Percentiles rank a stretch among this genome's conserved stretches.
Conservation (phyloP, 2,888 invertebrate genomes). For the Drosophila melanosoma region DNA sequence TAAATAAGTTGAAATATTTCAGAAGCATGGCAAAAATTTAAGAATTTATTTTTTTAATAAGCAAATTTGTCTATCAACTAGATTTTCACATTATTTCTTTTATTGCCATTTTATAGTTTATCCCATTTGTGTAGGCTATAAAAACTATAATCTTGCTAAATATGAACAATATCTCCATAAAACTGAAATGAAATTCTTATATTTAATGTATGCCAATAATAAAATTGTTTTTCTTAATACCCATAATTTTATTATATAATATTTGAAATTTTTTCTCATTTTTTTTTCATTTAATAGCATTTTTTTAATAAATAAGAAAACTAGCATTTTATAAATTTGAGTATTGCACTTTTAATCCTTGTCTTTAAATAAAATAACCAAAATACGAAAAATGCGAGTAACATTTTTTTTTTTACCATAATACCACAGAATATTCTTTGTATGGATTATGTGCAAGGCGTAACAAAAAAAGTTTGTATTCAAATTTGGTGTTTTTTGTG, state of each 20-base stretch:
- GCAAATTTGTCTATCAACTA: not conserved
- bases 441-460: conserved; percentile 11
- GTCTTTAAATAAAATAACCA: not conserved
- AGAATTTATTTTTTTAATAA: not conserved
- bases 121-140: not conserved
- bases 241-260: too few relatives aligned
- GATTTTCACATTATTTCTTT: not conserved
- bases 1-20: not conserved
- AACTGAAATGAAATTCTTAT: not conserved
- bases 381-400: not conserved
- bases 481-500: conserved; percentile 17
- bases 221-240: not conserved
- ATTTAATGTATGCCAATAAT: not conserved
- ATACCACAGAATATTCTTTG: conserved; percentile 4
- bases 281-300: not conserved
- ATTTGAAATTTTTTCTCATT: not conserved
- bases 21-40: not conserved
- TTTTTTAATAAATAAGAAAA: not conserved
- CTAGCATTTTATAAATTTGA: not conserved
- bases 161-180: not conserved
- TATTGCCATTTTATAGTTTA: not conserved
- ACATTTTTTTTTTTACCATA: not conserved
- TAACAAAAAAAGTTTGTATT: conserved; percentile 38
- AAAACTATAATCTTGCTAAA: not conserved
- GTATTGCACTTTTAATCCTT: not conserved